phyloP scores from a whole-genome alignment of 2,113 vertebrate genomes.

The Periophthalmus modestus region DNA sequence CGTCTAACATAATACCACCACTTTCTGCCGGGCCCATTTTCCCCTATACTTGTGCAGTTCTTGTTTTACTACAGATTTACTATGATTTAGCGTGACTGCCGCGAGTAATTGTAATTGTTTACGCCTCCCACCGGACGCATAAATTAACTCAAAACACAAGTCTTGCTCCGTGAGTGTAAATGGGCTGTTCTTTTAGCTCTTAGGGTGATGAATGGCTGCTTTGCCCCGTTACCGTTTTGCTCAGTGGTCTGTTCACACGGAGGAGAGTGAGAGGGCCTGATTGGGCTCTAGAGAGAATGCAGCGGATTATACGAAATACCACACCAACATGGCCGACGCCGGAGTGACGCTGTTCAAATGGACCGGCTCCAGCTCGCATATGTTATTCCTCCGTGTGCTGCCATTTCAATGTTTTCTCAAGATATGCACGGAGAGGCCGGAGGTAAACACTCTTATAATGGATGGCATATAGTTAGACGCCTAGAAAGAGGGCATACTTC shows the following conservation, averaged over 20 bases:
- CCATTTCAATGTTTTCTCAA: conserved; percentile 35
- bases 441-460: not conserved
- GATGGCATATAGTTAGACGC: not conserved
- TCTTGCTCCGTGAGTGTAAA: conserved; percentile 49
- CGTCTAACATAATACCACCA: conserved; percentile 45
- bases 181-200: conserved; percentile 25
- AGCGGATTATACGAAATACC: conserved; percentile 33
- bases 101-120: conserved; percentile 69
- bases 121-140: conserved; percentile 55
- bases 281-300: conserved; percentile 43
- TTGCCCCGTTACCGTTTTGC: conserved; percentile 21
- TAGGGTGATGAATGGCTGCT: conserved; percentile 40
- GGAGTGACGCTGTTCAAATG: not conserved
- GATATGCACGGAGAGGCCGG: not conserved
- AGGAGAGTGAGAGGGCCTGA: conserved; percentile 17
- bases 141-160: conserved; percentile 63
- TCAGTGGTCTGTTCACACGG: conserved; percentile 15
- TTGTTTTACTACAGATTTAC: conserved; percentile 66
- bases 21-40: conserved; percentile 60
- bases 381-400: conserved; percentile 24
- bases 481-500: not conserved
- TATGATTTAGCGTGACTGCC: conserved; percentile 61
- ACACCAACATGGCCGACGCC: conserved; percentile 17
- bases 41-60: conserved; percentile 63
- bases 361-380: conserved; percentile 8